These are phyloP conservation scores for Hylaea fasciaria DNA, from an alignment of 2,888 invertebrate species.

Conservation along the genomic window DNA sequence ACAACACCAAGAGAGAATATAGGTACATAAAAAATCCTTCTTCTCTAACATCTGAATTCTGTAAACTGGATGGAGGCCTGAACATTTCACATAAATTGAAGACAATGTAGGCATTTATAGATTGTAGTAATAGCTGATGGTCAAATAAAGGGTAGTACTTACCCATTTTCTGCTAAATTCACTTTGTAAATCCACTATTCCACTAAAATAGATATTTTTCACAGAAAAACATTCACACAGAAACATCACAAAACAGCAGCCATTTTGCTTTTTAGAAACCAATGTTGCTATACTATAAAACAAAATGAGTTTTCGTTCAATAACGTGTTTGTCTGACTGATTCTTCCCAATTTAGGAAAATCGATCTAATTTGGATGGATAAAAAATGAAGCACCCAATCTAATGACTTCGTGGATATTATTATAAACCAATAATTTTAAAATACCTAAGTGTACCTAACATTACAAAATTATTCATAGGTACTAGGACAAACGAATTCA, in stretches of 20 bases:
- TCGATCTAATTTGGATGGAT: no score
- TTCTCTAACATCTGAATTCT: constrained; percentile 24
- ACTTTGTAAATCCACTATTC: constrained; percentile 46
- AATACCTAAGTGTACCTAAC: no score
- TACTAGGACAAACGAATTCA: no score
- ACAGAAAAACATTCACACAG: constrained; percentile 70
- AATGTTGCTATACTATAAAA: constrained; percentile 38
- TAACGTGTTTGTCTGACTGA: no score
- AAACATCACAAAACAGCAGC: constrained; percentile 73
- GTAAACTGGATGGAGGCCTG: background rate
- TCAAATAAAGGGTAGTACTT: constrained; percentile 43
- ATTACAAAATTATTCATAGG: no score
- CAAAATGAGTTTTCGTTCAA: constrained; percentile 7
- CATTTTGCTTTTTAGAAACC: constrained; percentile 64
- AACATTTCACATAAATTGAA: background rate
- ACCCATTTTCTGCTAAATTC: constrained; percentile 66
- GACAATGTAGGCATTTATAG: background rate
- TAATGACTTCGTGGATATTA: no score
- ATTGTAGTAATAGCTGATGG: background rate
- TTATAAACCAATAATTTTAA: no score
- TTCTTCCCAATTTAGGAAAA: no score
- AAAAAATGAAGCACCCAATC: no score
- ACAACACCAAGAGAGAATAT: background rate
- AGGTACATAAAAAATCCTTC: background rate
- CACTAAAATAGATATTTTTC: constrained; percentile 58